These are phyloP conservation scores for Apodemus sylvaticus DNA, from an alignment of 2,113 vertebrate species.

Conservation along the genomic window DNA sequence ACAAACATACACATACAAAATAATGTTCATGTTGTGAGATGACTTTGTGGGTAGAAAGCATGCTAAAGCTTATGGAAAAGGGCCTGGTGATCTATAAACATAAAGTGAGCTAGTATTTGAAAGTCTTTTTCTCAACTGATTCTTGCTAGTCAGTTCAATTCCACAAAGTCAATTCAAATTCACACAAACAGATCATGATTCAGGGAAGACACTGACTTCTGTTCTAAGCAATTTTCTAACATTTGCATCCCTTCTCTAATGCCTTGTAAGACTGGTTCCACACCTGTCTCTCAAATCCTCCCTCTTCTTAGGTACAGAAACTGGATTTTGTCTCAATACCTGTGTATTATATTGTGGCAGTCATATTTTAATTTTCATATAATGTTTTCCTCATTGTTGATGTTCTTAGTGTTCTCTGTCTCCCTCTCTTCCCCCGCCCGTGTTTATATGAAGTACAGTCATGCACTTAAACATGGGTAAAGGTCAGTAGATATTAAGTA, in stretches of 20 bases:
- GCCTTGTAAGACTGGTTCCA: neutral
- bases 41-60: neutral
- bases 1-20: neutral
- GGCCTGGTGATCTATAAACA: neutral
- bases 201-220: neutral
- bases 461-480: neutral
- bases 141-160: neutral
- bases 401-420: neutral
- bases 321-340: neutral
- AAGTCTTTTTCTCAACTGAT: neutral
- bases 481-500: neutral
- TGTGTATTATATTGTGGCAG: neutral
- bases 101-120: neutral
- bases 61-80: neutral
- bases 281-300: neutral
- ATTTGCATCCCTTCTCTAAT: neutral
- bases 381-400: neutral
- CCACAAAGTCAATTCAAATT: neutral
- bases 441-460: neutral
- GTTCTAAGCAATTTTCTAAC: neutral
- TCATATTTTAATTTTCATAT: neutral
- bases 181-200: neutral
- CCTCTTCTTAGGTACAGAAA: neutral
- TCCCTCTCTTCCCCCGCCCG: too few relatives aligned
- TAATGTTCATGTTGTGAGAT: neutral